These are phyloP conservation scores for Erebia epiphron DNA, from an alignment of 2,888 invertebrate genomes.

Conservation along the genomic window DNA sequence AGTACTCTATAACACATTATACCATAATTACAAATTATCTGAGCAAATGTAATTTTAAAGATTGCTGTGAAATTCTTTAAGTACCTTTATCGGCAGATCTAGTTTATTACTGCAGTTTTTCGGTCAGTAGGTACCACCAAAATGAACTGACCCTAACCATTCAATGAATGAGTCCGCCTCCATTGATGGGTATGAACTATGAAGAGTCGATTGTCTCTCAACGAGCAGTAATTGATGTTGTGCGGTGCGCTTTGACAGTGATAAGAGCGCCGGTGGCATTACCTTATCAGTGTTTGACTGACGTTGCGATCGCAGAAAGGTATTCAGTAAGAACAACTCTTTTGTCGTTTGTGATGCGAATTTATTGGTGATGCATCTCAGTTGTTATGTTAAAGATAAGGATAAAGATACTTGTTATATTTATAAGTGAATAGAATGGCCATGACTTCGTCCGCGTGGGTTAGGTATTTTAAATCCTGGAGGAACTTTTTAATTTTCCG, in stretches of 20 bases:
- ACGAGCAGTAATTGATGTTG: constrained; percentile 59
- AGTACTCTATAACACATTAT: no score
- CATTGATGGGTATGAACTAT: constrained; percentile 60
- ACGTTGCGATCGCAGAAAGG: neutral
- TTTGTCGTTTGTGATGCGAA: neutral
- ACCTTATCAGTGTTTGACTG: constrained; percentile 26
- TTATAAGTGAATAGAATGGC: neutral
- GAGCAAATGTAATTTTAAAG: no score
- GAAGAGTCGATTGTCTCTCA: constrained; percentile 68
- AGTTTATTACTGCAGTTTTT: no score
- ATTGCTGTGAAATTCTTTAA: no score
- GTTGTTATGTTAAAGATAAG: constrained; percentile 1
- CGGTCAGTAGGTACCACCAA: neutral
- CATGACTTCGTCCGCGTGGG: neutral
- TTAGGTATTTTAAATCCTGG: no score
- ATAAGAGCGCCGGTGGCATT: constrained; percentile 59
- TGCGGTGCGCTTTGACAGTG: constrained; percentile 61
- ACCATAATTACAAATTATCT: no score
- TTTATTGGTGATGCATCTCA: neutral
- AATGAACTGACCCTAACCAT: constrained; percentile 41
- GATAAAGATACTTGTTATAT: neutral
- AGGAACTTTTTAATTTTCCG: no score
- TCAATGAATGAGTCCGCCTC: constrained; percentile 58
- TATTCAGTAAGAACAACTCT: neutral
- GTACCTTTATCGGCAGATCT: no score